Conservation (phyloP, 2,797 vertebrate genomes). For the Malurus leucopterus region DNA sequence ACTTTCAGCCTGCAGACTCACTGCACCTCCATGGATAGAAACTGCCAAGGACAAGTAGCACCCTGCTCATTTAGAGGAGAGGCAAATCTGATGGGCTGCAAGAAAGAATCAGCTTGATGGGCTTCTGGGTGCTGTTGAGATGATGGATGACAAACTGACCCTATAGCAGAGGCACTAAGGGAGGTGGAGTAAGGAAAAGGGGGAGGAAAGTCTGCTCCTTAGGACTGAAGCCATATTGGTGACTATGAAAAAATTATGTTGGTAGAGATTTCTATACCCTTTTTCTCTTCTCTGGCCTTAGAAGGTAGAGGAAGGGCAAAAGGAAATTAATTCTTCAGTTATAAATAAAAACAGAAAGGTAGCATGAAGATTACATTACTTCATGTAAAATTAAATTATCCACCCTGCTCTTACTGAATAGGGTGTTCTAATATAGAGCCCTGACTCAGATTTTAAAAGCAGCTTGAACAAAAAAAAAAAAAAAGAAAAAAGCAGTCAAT, state of each 20-base stretch:
- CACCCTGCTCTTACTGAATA: background rate
- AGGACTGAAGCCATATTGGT: background rate
- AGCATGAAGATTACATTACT: background rate
- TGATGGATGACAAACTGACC: background rate
- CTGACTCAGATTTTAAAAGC: slow-evolving; percentile 19
- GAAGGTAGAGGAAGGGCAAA: background rate
- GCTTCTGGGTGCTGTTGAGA: background rate
- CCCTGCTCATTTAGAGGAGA: background rate
- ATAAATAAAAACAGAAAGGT: slow-evolving; percentile 28
- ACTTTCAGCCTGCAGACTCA: background rate
- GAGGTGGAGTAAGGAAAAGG: background rate
- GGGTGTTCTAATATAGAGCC: background rate
- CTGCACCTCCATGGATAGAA: background rate
- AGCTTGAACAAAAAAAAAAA: background rate
- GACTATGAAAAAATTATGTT: background rate
- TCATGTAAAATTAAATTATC: background rate
- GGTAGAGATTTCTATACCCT: background rate
- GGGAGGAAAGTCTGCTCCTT: background rate
- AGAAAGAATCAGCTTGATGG: background rate
- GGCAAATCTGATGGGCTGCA: background rate
- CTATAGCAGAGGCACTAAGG: background rate
- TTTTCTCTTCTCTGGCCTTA: background rate
- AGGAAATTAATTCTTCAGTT: background rate
- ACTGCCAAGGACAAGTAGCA: background rate
- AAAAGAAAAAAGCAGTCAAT: background rate